Percentiles rank a stretch among this genome's conserved stretches.
phyloP scores from a whole-genome alignment of 1,140 invertebrate genomes.

The Apocrypta bakeri region DNA sequence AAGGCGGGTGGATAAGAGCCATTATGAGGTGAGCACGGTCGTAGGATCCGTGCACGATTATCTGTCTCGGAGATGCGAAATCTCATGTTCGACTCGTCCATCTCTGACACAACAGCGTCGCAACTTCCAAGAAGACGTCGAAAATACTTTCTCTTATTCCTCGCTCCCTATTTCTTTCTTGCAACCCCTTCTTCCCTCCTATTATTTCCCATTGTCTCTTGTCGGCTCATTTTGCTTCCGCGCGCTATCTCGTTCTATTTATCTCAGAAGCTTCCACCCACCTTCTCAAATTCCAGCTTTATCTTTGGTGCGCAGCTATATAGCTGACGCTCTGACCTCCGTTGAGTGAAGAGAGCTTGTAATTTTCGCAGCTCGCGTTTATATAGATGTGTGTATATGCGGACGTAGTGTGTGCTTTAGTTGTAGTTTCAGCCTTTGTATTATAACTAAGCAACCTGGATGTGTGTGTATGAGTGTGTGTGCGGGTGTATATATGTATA shows the following conservation, averaged over 20 bases:
- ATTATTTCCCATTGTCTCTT: constrained; percentile 15
- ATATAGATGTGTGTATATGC: not conserved
- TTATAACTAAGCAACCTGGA: not conserved
- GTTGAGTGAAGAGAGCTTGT: not conserved
- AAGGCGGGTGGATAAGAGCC: not conserved
- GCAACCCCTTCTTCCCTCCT: not conserved
- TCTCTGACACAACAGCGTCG: not conserved
- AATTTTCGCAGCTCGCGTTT: constrained; percentile 17
- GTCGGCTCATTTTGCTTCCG: not conserved
- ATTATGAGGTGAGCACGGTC: not conserved
- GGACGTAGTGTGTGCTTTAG: not conserved
- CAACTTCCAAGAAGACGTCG: not conserved
- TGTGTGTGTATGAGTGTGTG: too few species aligned
- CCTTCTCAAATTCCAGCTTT: constrained; percentile 3
- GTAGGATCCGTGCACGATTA: not conserved
- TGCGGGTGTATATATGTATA: too few species aligned
- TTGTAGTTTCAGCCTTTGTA: not conserved
- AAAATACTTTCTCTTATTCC: not conserved
- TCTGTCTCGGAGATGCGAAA: not conserved
- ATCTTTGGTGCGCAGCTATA: not conserved
- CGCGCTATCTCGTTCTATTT: constrained; percentile 4
- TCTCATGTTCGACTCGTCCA: not conserved
- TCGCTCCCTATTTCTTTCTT: too few species aligned
- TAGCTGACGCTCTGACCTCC: not conserved
- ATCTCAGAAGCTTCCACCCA: not conserved